Percentiles rank a stretch among this genome's conserved stretches.
Conservation (phyloP, 2,113 vertebrate species). For the Nothocercus julius region DNA sequence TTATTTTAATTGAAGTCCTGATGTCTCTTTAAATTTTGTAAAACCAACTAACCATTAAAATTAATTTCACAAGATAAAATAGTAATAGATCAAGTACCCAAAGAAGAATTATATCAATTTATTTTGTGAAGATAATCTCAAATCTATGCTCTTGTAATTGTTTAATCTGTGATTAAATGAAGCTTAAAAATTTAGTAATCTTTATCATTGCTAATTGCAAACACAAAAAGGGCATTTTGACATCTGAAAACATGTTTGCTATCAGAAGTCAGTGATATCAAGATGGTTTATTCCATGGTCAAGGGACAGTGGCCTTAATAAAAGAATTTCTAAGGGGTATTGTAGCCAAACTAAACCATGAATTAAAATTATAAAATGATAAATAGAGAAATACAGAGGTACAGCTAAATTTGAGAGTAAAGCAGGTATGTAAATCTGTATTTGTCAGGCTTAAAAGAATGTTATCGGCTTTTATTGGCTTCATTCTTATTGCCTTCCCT, state of each 20-base stretch:
- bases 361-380: not conserved
- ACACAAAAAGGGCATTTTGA: not conserved
- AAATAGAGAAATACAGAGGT: not conserved
- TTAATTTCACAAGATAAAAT: constrained; percentile 3
- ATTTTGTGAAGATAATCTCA: not conserved
- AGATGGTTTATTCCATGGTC: not conserved
- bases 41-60: constrained; percentile 40
- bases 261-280: not conserved
- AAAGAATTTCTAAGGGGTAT: not conserved
- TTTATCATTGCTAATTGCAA: not conserved
- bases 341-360: not conserved
- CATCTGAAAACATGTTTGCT: not conserved
- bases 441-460: not conserved
- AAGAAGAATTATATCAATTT: not conserved
- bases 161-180: not conserved
- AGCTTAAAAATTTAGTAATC: not conserved
- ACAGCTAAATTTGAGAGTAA: not conserved
- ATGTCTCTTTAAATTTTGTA: not conserved
- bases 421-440: not conserved
- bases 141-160: not conserved
- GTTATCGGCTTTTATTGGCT: not conserved
- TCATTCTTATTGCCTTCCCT: not conserved
- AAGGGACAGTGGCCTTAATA: not conserved
- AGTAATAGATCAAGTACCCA: not conserved
- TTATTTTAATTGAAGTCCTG: not conserved